A percentile compares a stretch with the other conserved stretches of the same genome.
Evolutionary conservation across 2,888 invertebrate genomes (phyloP).

Genomic region (Petrolisthes cinctipes): DNA sequence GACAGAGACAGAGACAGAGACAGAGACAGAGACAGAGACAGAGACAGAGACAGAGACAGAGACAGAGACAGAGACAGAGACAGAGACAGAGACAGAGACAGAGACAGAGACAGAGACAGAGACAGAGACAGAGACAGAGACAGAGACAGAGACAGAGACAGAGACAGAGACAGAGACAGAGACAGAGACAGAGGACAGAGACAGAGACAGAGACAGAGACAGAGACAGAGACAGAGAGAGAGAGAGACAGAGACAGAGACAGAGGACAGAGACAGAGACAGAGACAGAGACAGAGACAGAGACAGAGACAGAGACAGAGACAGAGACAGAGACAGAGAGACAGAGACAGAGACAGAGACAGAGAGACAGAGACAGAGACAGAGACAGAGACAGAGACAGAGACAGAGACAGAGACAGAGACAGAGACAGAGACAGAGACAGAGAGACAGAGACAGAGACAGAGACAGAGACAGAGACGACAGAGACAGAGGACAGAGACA

Average conservation of each 20-base stretch:
- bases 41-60: background rate
- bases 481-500: too few relatives aligned
- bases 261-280: too few relatives aligned
- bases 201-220: background rate
- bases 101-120: background rate
- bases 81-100: background rate
- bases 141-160: background rate
- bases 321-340: background rate
- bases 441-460: constrained; percentile 1
- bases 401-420: background rate
- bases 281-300: background rate
- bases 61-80: background rate
- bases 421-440: background rate
- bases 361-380: background rate
- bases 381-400: background rate
- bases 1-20: too few relatives aligned
- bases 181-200: too few relatives aligned
- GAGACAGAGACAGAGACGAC: constrained; percentile 4
- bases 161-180: background rate
- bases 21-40: background rate
- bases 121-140: background rate
- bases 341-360: background rate
- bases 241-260: too few relatives aligned
- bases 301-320: background rate
- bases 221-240: background rate